Percentiles rank a stretch among this genome's conserved stretches.
Conservation (phyloP, 2,113 vertebrate genomes). For the Syngnathus typhle region DNA sequence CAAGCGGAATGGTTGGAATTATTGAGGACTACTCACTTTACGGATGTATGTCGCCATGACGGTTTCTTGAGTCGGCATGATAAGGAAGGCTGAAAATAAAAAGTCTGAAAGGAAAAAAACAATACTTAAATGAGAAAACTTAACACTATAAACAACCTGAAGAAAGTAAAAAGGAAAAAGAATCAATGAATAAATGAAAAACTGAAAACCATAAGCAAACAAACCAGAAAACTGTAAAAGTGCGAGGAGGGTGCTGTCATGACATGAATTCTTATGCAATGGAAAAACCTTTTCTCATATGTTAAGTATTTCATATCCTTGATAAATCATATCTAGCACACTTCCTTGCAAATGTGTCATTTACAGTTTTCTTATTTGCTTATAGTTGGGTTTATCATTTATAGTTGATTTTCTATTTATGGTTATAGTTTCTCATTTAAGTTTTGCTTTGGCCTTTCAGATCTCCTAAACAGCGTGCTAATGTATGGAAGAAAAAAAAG, state of each 20-base stretch:
- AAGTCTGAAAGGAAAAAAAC: conserved; percentile 49
- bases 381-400: conserved; percentile 43
- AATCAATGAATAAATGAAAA: conserved; percentile 1
- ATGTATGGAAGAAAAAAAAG: background rate
- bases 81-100: conserved; percentile 51
- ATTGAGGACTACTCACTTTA: conserved; percentile 51
- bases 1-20: conserved; percentile 42
- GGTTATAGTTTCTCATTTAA: conserved; percentile 42
- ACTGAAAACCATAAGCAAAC: conserved; percentile 28
- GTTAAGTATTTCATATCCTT: background rate
- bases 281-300: background rate
- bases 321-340: conserved; percentile 24
- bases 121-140: conserved; percentile 44
- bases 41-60: conserved; percentile 48
- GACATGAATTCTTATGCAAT: conserved; percentile 1
- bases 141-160: conserved; percentile 8
- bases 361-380: conserved; percentile 30
- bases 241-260: conserved; percentile 29
- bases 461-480: background rate
- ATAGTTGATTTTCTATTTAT: conserved; percentile 37
- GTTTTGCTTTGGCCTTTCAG: conserved; percentile 33
- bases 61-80: conserved; percentile 55
- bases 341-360: conserved; percentile 27
- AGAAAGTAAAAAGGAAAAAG: background rate
- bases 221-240: conserved; percentile 26